Evolutionary conservation across 2,797 vertebrate species (phyloP).

Genomic region (Serranus cabrilla): DNA sequence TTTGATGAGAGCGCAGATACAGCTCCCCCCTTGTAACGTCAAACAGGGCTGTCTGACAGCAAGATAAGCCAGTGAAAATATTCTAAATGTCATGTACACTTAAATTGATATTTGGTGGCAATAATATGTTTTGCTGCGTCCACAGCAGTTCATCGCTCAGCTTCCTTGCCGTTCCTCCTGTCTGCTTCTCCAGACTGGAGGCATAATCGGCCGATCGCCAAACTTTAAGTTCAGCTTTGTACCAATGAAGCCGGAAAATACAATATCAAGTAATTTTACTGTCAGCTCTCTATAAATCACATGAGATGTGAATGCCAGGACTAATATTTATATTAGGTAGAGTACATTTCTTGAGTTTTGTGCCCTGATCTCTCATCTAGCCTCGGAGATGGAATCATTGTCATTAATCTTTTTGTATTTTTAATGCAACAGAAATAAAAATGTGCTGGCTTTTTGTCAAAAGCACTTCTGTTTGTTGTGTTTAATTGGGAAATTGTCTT

Average conservation of each 20-base stretch:
- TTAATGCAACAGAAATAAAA: constrained; percentile 80
- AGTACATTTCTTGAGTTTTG: constrained; percentile 47
- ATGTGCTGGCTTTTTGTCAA: constrained; percentile 72
- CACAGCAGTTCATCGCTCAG: too few relatives aligned
- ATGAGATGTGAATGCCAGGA: constrained; percentile 58
- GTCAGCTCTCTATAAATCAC: constrained; percentile 42
- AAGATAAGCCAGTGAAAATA: too few relatives aligned
- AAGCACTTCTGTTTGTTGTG: constrained; percentile 76
- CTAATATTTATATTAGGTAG: constrained; percentile 46
- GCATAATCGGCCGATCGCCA: too few relatives aligned
- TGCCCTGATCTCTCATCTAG: constrained; percentile 60
- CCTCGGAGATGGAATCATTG: constrained; percentile 66
- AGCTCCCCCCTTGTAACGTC: too few relatives aligned
- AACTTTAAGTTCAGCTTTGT: constrained; percentile 32
- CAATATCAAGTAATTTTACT: constrained; percentile 9
- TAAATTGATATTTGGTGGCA: too few relatives aligned
- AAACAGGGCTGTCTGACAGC: too few relatives aligned
- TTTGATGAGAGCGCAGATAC: too few relatives aligned
- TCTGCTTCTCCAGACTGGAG: too few relatives aligned
- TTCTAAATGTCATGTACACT: too few relatives aligned
- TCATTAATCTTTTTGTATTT: constrained; percentile 74
- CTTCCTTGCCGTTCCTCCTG: too few relatives aligned
- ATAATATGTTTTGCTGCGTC: too few relatives aligned
- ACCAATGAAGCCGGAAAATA: constrained; percentile 19
- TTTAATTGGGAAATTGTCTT: constrained; percentile 61